These are phyloP conservation scores for Andrena flavipes DNA, from an alignment of 2,888 invertebrate genomes.

Conservation along the genomic window DNA sequence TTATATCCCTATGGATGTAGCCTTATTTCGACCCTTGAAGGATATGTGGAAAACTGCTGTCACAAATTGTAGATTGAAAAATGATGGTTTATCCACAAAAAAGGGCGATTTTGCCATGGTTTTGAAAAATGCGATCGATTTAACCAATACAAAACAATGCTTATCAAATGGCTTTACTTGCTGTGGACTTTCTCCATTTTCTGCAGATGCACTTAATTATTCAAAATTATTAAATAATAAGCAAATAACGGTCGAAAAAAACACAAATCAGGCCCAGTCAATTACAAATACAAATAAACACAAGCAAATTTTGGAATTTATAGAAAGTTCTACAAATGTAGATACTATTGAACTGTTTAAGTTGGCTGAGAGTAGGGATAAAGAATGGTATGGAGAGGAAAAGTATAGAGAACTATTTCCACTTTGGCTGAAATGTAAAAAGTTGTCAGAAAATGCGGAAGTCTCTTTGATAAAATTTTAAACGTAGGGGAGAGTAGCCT, in stretches of 20 bases:
- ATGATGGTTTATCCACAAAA: background rate
- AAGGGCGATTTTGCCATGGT: background rate
- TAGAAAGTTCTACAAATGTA: background rate
- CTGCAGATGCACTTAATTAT: background rate
- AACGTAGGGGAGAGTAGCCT: no score
- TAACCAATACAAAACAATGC: background rate
- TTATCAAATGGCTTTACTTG: background rate
- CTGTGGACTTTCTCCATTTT: background rate
- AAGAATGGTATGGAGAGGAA: background rate
- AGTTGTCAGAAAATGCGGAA: background rate
- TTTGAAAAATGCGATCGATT: background rate
- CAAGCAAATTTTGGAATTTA: background rate
- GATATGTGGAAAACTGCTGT: background rate
- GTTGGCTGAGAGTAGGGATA: background rate
- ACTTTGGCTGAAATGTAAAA: background rate
- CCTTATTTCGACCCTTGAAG: background rate
- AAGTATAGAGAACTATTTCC: background rate
- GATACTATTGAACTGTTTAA: background rate
- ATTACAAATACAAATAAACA: background rate
- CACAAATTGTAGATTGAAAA: background rate
- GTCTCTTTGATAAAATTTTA: background rate
- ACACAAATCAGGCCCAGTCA: background rate
- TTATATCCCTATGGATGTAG: background rate
- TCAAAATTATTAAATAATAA: slow-evolving; percentile 3
- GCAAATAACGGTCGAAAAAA: background rate